A percentile compares a stretch with the other conserved stretches of the same genome.
Conservation (phyloP, 53 echinoderm and acorn worm species). For the Arbacia lixula region DNA sequence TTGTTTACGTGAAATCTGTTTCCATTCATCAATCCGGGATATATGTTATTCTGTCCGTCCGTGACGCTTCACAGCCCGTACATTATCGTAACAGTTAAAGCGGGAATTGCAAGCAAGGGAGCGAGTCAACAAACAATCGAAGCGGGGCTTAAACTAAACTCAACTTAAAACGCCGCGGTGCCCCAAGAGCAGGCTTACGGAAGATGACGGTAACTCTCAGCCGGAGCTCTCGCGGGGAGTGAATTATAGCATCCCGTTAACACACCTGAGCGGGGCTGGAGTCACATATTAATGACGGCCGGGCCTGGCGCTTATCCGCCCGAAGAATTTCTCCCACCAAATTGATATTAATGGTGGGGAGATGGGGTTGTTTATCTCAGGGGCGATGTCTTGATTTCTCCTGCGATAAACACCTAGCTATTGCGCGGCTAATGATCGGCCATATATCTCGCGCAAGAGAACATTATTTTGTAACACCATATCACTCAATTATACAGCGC, state of each 20-base stretch:
- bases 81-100: constrained; percentile 48
- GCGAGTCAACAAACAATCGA: constrained; percentile 5
- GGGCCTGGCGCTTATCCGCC: neutral
- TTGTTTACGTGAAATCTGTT: too few relatives aligned
- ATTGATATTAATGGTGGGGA: constrained; percentile 57
- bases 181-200: neutral
- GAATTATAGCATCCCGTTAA: constrained; percentile 23
- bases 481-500: constrained; percentile 44
- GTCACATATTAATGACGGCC: constrained; percentile 5
- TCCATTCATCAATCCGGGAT: constrained; percentile 7
- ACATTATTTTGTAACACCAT: constrained; percentile 66
- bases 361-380: constrained; percentile 56
- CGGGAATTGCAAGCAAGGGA: constrained; percentile 22
- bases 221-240: constrained; percentile 6
- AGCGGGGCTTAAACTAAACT: neutral
- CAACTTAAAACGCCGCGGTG: neutral
- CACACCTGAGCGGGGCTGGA: constrained; percentile 24
- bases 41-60: constrained; percentile 20
- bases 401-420: constrained; percentile 47
- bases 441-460: constrained; percentile 49
- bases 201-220: neutral
- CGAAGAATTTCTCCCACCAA: constrained; percentile 31
- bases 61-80: constrained; percentile 37
- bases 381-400: constrained; percentile 56
- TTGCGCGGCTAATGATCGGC: constrained; percentile 46